Percentiles rank a stretch among this genome's conserved stretches.
Evolutionary conservation across 2,113 vertebrate species (phyloP).

Genomic region (Notiomystis cincta): DNA sequence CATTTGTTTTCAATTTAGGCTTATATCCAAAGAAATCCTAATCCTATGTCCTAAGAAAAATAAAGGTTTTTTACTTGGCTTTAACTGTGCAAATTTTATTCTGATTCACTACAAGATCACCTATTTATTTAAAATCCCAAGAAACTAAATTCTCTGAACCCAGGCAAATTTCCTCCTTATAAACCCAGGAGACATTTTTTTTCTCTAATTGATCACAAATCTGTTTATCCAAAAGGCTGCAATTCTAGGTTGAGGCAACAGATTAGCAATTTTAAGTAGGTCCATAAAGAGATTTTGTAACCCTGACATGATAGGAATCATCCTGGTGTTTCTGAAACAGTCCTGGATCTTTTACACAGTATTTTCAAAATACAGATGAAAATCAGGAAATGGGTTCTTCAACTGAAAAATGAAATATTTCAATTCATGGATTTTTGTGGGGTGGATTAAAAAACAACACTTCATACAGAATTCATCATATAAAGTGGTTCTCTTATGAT

Average conservation of each 20-base stretch:
- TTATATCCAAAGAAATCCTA: not conserved
- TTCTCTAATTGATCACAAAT: not conserved
- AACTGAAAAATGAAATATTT: not conserved
- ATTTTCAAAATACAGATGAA: not conserved
- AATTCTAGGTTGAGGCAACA: not conserved
- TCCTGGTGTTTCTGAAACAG: not conserved
- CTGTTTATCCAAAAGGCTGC: not conserved
- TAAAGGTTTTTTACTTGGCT: accelerated
- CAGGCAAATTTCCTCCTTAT: not conserved
- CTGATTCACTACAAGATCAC: not conserved
- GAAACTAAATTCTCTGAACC: not conserved
- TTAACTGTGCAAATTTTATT: not conserved
- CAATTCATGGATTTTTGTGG: not conserved
- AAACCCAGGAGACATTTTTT: not conserved
- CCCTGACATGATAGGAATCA: not conserved
- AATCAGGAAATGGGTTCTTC: not conserved
- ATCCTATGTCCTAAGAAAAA: not conserved
- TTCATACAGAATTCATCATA: not conserved
- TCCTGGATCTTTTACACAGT: not conserved
- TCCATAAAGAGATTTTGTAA: not conserved
- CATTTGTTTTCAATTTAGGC: not conserved
- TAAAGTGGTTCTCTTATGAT: not conserved
- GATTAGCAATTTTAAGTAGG: not conserved
- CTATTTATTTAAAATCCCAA: not conserved
- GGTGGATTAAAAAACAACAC: not conserved